Conservation (phyloP, 2,113 vertebrate species). For the Phylloscopus trochiloides region DNA sequence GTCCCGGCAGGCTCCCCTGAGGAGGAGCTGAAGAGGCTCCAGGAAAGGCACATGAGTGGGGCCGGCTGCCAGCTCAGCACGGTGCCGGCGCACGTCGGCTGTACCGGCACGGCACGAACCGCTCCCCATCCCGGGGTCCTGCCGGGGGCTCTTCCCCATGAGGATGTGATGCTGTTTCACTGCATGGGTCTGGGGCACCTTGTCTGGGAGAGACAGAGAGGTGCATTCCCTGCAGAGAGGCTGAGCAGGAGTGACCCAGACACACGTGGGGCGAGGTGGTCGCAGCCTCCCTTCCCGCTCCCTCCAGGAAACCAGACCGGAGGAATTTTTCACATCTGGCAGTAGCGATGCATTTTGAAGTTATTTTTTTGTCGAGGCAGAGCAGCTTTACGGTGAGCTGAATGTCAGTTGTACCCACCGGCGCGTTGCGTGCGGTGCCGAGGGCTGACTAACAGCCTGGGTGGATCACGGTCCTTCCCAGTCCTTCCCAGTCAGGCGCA, state of each 20-base stretch:
- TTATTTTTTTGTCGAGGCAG: not conserved
- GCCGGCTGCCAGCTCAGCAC: conserved; percentile 2
- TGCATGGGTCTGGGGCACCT: rapidly evolving
- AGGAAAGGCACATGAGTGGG: conserved; percentile 32
- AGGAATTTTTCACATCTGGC: conserved; percentile 37
- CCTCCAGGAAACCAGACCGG: not conserved
- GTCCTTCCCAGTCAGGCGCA: not conserved
- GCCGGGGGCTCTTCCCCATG: rapidly evolving
- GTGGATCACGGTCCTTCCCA: not conserved
- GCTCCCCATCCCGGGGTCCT: rapidly evolving
- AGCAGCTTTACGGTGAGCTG: not conserved
- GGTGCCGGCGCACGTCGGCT: not conserved
- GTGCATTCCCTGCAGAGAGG: not conserved
- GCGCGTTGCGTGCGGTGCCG: not conserved
- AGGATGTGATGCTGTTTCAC: rapidly evolving
- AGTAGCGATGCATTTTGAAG: not conserved
- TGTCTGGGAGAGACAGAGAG: not conserved
- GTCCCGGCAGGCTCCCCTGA: not conserved
- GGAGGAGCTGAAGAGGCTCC: conserved; percentile 35
- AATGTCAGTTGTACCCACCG: not conserved
- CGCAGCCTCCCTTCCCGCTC: not conserved
- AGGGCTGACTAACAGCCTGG: not conserved
- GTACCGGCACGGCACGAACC: not conserved
- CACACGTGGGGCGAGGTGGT: not conserved
- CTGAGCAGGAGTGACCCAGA: not conserved